Percentiles rank a stretch among this genome's conserved stretches.
Conservation (phyloP, 2,888 invertebrate species). For the Drosophila macrothrix region DNA sequence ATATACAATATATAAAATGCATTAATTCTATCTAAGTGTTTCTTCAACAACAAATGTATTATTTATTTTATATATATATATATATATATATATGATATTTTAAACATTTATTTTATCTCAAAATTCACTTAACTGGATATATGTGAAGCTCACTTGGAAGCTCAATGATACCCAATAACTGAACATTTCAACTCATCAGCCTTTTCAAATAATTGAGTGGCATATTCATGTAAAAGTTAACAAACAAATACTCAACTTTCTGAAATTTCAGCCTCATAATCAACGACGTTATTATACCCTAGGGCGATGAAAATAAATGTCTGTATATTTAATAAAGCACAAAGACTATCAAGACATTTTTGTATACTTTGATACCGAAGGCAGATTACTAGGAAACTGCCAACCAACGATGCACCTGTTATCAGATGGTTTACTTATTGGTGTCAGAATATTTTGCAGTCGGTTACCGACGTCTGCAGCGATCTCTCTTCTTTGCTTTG, state of each 20-base stretch:
- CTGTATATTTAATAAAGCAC: neutral
- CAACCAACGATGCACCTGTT: neutral
- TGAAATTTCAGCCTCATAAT: neutral
- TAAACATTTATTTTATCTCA: neutral
- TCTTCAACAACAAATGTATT: neutral
- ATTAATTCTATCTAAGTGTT: neutral
- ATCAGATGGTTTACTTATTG: too few relatives aligned
- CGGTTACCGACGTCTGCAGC: too few relatives aligned
- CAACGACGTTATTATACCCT: neutral
- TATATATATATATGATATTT: neutral
- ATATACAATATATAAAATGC: neutral
- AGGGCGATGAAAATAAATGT: neutral
- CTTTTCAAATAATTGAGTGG: constrained; percentile 53
- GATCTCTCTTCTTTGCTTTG: too few relatives aligned
- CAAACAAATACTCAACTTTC: constrained; percentile 11
- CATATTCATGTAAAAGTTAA: constrained; percentile 13
- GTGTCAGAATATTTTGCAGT: too few relatives aligned
- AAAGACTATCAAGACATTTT: neutral
- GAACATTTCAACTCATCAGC: constrained; percentile 18
- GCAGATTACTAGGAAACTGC: neutral
- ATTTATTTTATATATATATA: too few relatives aligned
- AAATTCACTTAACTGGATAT: neutral
- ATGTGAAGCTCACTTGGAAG: neutral
- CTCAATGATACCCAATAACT: constrained; percentile 27
- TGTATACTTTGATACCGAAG: neutral